Evolutionary conservation across 1,140 invertebrate species (phyloP), one percentile per base, ranked within the genome.

Genomic region (Drosophila virilis): DNA sequence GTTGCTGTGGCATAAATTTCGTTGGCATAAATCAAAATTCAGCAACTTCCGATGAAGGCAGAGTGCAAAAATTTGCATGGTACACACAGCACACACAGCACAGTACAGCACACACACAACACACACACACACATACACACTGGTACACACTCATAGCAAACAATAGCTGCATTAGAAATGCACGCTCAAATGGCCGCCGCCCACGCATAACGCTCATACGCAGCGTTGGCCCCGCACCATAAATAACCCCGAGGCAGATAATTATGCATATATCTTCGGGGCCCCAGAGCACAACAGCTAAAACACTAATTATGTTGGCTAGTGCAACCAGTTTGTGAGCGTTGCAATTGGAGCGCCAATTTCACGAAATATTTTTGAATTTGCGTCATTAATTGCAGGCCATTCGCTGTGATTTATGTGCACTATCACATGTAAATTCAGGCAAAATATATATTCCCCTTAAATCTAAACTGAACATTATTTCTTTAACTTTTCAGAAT

Each of bases 11-110:
- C 81, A 90, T 90, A 90, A 90, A 90, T 90, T 90, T 90, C 75
- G 85, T 76, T 89, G 82, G 86, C 85, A 90, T 90, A 90, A 90
- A 90, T 90, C 85, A 90, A 90, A 90, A 85, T 85, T 57, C 74
- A 73, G 80, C 71, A 79, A 90, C 85, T 90, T 90, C 85, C 85
- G 85, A 85, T 79, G 78, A 83, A 77, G 68, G 76, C 82, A 76
- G 65, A 79, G 75, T 90, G 86, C 85, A 86, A 90, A 89, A 84
- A 88, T 89, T 84, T 84, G 84, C 85, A 89, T 88, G 80, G 73
- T 70, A 22, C 8, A 1, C 15, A 17, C 15, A 15, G 12, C 45
- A 28, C 8, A 2, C 8, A 35, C n/a, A n/a, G n/a, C n/a, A n/a
- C n/a, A n/a, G n/a, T n/a, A n/a, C n/a, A n/a, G n/a, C 54, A 37